Percentiles rank a stretch among this genome's conserved stretches.
These are phyloP conservation scores for Anguilla pacifica DNA, from an alignment of 2,797 vertebrate species.

Conservation along the genomic window DNA sequence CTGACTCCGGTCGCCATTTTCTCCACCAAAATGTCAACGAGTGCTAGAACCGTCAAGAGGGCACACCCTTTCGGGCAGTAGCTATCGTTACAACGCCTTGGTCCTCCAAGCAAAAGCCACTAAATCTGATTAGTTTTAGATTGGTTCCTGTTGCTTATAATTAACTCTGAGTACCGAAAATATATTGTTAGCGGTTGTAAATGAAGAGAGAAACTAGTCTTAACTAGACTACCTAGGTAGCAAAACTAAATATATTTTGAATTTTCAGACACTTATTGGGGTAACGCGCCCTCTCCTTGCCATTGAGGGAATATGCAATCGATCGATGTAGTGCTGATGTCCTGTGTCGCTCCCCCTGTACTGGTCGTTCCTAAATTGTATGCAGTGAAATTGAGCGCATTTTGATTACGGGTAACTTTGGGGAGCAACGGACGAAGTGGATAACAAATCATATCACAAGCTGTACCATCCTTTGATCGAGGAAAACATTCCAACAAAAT, in stretches of 20 bases:
- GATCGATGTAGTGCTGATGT: too few species aligned
- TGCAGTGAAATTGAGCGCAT: neutral
- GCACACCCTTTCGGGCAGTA: neutral
- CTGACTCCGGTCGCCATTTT: slow-evolving; percentile 91
- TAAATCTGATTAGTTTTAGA: neutral
- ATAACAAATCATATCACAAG: neutral
- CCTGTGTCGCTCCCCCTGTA: too few species aligned
- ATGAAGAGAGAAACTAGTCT: neutral
- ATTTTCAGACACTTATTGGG: neutral
- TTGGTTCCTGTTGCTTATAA: neutral
- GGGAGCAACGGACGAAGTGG: neutral
- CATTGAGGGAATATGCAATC: neutral
- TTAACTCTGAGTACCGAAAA: neutral
- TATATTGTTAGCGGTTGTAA: neutral
- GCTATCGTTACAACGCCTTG: neutral
- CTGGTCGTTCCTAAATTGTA: neutral
- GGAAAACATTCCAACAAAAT: neutral
- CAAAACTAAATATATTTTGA: neutral
- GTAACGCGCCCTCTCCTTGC: neutral
- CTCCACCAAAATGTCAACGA: slow-evolving; percentile 52
- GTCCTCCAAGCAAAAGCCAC: slow-evolving; percentile 1
- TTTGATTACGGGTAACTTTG: neutral
- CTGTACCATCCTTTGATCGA: neutral
- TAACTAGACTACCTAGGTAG: neutral
- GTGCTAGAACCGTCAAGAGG: slow-evolving; percentile 19